Evolutionary conservation across 2,113 vertebrate species (phyloP).

Genomic region (Malurus cyaneus): DNA sequence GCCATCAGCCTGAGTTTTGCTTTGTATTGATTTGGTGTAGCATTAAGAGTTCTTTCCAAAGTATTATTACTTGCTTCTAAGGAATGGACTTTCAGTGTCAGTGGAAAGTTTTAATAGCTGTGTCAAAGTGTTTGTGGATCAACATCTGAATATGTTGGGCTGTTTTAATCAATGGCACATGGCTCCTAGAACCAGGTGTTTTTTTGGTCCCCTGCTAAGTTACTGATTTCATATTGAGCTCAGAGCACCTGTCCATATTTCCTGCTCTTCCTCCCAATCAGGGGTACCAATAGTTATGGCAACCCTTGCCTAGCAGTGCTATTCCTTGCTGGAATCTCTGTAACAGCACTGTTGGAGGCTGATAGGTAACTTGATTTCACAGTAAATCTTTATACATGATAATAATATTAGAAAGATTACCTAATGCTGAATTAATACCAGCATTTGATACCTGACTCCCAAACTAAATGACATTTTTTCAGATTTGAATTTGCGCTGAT

Average conservation of each 20-base stretch:
- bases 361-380: not conserved
- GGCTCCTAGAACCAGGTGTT: not conserved
- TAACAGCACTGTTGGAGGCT: not conserved
- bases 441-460: not conserved
- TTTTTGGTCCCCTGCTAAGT: not conserved
- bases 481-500: not conserved
- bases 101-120: not conserved
- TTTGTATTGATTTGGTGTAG: not conserved
- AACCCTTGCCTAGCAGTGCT: not conserved
- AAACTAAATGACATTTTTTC: not conserved
- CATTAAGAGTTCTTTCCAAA: not conserved
- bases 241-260: not conserved
- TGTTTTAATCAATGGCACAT: not conserved
- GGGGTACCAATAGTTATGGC: accelerated
- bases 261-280: not conserved
- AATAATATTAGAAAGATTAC: not conserved
- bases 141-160: not conserved
- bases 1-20: not conserved
- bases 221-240: not conserved
- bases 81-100: not conserved
- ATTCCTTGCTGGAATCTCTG: not conserved
- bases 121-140: not conserved
- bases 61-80: not conserved
- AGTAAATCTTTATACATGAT: not conserved
- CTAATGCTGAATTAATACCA: not conserved